Evolutionary conservation across 2,797 vertebrate genomes (phyloP).

Genomic region (Erithacus rubecula): DNA sequence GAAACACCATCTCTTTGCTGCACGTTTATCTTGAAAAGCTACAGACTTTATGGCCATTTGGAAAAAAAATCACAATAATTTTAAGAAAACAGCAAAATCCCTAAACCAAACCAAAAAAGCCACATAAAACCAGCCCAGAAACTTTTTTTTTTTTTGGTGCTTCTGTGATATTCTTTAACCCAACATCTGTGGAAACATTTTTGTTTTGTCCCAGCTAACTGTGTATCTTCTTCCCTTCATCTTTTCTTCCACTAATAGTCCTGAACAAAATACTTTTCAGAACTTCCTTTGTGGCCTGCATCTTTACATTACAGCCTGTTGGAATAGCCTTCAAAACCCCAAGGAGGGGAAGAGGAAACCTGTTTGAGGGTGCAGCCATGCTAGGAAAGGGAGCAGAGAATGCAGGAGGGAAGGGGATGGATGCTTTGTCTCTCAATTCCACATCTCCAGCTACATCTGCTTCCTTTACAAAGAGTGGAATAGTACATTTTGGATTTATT

Average conservation of each 20-base stretch:
- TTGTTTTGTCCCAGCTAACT: not conserved
- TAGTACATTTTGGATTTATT: not conserved
- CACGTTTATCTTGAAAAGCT: not conserved
- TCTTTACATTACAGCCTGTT: not conserved
- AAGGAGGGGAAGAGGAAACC: not conserved
- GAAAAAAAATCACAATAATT: not conserved
- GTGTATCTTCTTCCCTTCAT: fast-evolving
- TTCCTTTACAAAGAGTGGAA: not conserved
- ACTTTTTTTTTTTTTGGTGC: no score
- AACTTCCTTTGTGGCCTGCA: not conserved
- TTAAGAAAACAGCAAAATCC: not conserved
- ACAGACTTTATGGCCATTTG: not conserved
- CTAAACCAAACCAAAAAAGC: not conserved
- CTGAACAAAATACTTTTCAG: not conserved
- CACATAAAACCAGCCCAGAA: fast-evolving
- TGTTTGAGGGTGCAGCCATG: not conserved
- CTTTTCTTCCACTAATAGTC: not conserved
- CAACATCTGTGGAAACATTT: not conserved
- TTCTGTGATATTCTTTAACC: not conserved
- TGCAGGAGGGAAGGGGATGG: not conserved
- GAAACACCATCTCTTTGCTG: not conserved
- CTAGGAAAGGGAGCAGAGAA: not conserved
- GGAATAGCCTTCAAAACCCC: not conserved
- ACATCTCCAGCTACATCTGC: not conserved
- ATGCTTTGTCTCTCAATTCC: not conserved